Evolutionary conservation across 1,140 invertebrate genomes (phyloP).

Genomic region (Achatina immaculata): DNA sequence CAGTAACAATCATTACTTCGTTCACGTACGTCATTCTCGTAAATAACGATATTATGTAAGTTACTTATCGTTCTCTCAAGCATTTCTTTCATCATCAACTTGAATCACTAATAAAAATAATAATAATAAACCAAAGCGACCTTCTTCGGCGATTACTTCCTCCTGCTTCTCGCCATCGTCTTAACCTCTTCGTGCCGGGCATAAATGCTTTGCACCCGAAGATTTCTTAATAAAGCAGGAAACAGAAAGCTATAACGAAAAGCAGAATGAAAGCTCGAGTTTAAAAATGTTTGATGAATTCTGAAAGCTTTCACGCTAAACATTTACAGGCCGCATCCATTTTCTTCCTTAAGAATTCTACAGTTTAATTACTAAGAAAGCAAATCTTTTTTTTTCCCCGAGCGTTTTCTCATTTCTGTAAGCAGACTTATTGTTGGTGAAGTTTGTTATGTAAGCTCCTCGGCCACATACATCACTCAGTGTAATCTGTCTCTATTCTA

Average conservation of each 20-base stretch:
- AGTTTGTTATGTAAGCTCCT: background rate
- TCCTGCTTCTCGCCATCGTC: too few species aligned
- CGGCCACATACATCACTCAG: background rate
- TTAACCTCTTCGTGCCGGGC: too few species aligned
- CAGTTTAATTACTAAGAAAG: conserved; percentile 9
- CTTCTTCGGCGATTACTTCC: too few species aligned
- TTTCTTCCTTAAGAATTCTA: background rate
- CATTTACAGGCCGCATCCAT: background rate
- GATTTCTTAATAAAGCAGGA: background rate
- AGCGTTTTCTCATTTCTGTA: background rate
- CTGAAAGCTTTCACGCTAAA: background rate
- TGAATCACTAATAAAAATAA: too few species aligned
- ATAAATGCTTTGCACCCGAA: background rate
- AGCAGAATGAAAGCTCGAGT: background rate
- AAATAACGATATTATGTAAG: too few species aligned
- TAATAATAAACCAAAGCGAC: too few species aligned
- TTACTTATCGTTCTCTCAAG: too few species aligned
- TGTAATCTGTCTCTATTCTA: background rate
- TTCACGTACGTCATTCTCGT: too few species aligned
- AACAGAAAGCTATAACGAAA: background rate
- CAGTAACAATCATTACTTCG: too few species aligned
- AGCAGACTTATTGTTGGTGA: background rate
- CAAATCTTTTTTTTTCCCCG: background rate
- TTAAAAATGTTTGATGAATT: background rate
- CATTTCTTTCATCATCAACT: too few species aligned